phyloP scores from a whole-genome alignment of 2,113 vertebrate species.

The Nibea coibor region DNA sequence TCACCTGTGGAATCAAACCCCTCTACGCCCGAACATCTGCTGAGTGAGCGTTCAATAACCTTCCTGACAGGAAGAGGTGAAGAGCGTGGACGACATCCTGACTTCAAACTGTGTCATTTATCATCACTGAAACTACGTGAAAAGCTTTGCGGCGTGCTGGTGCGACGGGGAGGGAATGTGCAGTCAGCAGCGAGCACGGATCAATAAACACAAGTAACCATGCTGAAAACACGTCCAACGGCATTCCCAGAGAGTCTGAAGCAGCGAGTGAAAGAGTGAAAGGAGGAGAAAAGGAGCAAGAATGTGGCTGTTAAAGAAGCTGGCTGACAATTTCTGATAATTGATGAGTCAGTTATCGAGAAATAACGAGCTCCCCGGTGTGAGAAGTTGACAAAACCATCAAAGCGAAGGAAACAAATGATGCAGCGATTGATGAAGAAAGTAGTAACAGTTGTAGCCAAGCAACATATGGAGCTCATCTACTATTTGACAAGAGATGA shows the following conservation, averaged over 20 bases:
- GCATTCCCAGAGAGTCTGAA: slow-evolving; percentile 44
- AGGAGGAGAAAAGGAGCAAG: not conserved
- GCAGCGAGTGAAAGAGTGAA: not conserved
- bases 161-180: not conserved
- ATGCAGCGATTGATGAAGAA: not conserved
- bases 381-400: not conserved
- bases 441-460: not conserved
- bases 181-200: not conserved
- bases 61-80: not conserved
- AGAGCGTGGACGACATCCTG: not conserved
- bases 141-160: not conserved
- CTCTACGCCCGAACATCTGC: not conserved
- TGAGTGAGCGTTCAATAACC: not conserved
- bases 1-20: slow-evolving; percentile 6
- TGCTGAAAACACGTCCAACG: slow-evolving; percentile 43
- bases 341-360: not conserved
- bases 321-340: not conserved
- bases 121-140: not conserved
- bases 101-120: not conserved
- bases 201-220: slow-evolving; percentile 25
- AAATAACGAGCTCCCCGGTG: not conserved
- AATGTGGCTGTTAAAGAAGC: not conserved
- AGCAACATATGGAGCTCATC: not conserved
- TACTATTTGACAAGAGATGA: not conserved
- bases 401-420: not conserved